These are phyloP conservation scores for Notothenia rossii DNA, from an alignment of 2,113 vertebrate species.

Conservation along the genomic window DNA sequence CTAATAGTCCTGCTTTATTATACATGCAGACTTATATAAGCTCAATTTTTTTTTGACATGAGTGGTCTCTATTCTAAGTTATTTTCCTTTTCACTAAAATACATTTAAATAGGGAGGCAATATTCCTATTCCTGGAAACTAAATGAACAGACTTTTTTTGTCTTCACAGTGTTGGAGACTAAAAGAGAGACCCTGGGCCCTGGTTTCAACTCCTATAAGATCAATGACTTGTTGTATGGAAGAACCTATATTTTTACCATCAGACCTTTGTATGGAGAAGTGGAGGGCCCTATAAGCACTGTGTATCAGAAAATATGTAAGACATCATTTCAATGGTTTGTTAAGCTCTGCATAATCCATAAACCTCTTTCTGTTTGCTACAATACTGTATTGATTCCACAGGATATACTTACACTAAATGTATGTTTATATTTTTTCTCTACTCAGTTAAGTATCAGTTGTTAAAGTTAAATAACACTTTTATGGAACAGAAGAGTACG, in stretches of 20 bases:
- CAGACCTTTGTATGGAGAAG: slow-evolving; percentile 86
- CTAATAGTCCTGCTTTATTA: not conserved
- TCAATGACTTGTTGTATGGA: slow-evolving; percentile 80
- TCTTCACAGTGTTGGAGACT: slow-evolving; percentile 82
- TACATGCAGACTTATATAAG: not conserved
- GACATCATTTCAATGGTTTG: slow-evolving; percentile 18
- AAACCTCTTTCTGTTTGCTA: not conserved
- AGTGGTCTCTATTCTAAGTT: not conserved
- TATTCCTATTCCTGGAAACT: not conserved
- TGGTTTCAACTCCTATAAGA: slow-evolving; percentile 77
- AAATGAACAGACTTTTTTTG: not conserved
- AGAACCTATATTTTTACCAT: slow-evolving; percentile 87
- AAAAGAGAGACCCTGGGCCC: slow-evolving; percentile 81
- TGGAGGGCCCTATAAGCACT: slow-evolving; percentile 80
- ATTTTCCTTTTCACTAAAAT: not conserved
- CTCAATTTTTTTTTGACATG: not conserved
- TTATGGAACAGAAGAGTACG: too few relatives aligned
- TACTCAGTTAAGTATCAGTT: too few relatives aligned
- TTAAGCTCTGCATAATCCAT: not conserved
- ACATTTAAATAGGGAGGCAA: too few relatives aligned
- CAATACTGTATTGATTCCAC: not conserved
- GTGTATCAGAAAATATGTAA: slow-evolving; percentile 85
- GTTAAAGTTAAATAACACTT: too few relatives aligned
- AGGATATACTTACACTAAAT: not conserved
- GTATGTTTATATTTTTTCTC: not conserved